Conservation (phyloP, 2,888 invertebrate species). For the Erebia ligea region DNA sequence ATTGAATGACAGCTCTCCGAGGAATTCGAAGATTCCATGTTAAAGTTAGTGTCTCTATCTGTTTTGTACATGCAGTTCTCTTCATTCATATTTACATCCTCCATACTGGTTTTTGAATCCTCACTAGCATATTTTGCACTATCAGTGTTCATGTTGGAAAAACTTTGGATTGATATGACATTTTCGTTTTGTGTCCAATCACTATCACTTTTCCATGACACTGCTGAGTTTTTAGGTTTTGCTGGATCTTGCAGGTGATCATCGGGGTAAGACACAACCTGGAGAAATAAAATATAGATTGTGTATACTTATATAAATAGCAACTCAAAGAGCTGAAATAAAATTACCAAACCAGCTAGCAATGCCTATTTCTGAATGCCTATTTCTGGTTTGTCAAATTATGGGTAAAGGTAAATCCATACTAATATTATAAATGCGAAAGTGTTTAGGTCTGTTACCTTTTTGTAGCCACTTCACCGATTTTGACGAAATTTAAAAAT, state of each 20-base stretch:
- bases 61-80: conserved; percentile 77
- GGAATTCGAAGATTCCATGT: conserved; percentile 79
- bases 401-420: no score
- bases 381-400: no score
- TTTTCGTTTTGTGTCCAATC: conserved; percentile 72
- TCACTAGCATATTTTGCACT: conserved; percentile 73
- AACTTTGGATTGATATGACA: conserved; percentile 67
- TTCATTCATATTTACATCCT: conserved; percentile 75
- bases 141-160: conserved; percentile 64
- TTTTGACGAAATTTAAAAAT: no score
- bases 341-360: no score
- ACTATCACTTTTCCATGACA: conserved; percentile 72
- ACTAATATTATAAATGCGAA: no score
- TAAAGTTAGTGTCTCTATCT: conserved; percentile 75
- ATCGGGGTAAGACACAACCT: conserved; percentile 77
- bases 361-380: no score
- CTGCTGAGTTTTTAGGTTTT: conserved; percentile 75
- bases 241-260: conserved; percentile 74
- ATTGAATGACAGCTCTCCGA: conserved; percentile 78
- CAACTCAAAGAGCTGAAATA: no score
- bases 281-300: conserved; percentile 32
- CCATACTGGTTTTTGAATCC: conserved; percentile 76
- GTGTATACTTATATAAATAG: not conserved
- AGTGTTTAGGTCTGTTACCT: no score
- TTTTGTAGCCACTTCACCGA: no score